A percentile compares a stretch with the other conserved stretches of the same genome.
phyloP scores from a whole-genome alignment of 1,140 invertebrate species.

The Whitmania pigra region DNA sequence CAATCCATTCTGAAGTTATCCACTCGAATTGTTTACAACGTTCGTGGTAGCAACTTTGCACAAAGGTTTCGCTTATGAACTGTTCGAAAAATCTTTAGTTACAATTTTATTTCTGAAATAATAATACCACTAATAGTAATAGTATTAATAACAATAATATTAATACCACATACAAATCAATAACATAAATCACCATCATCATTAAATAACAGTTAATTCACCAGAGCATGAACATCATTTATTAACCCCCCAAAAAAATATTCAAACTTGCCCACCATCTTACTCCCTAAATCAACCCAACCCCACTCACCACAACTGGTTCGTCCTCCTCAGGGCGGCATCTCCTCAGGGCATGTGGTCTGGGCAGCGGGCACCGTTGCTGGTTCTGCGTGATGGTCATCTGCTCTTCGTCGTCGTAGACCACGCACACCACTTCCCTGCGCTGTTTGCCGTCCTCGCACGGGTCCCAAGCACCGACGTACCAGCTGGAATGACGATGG shows the following conservation, averaged over 20 bases:
- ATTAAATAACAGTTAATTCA: background rate
- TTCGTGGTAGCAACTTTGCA: slow-evolving; percentile 45
- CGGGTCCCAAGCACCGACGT: slow-evolving; percentile 62
- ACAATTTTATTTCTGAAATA: background rate
- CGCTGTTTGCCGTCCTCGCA: slow-evolving; percentile 61
- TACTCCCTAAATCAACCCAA: background rate
- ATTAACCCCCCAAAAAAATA: background rate
- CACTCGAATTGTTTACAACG: slow-evolving; percentile 85
- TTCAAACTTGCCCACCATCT: background rate
- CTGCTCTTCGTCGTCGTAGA: slow-evolving; percentile 54
- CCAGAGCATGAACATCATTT: no score
- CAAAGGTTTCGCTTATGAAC: background rate
- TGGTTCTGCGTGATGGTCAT: slow-evolving; percentile 50
- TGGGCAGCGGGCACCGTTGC: background rate
- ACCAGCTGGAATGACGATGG: slow-evolving; percentile 50
- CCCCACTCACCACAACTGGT: background rate
- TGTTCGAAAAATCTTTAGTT: background rate
- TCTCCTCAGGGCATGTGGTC: background rate
- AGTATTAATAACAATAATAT: no score
- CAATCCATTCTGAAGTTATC: slow-evolving; percentile 72
- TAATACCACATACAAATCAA: no score
- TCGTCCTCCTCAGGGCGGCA: background rate
- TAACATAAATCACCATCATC: no score
- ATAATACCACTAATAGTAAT: no score
- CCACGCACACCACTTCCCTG: slow-evolving; percentile 59